Conservation (phyloP, 2,797 vertebrate species). For the Hydrophis major region DNA sequence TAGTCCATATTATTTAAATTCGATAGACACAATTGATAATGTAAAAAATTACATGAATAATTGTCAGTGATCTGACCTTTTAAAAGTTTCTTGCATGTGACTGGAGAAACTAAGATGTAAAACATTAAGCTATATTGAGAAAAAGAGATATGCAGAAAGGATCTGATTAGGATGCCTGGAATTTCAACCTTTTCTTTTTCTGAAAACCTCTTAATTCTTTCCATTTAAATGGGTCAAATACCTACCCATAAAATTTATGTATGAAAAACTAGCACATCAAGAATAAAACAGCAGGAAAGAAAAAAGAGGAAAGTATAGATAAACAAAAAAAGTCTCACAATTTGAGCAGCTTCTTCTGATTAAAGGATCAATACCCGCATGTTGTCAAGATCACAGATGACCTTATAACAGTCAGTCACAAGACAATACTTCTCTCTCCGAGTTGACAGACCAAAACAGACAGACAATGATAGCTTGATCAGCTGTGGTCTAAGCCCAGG, state of each 20-base stretch:
- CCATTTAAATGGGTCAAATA: not conserved
- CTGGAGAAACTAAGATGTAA: not conserved
- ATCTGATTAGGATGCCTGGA: not conserved
- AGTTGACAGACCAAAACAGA: slow-evolving; percentile 13
- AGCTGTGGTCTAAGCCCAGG: not conserved
- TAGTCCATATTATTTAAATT: not conserved
- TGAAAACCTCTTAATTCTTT: not conserved
- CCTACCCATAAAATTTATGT: not conserved
- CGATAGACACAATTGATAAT: not conserved
- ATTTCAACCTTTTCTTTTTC: not conserved
- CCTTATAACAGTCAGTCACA: slow-evolving; percentile 4
- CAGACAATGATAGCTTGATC: not conserved
- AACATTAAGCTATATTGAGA: not conserved
- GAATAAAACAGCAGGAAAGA: not conserved
- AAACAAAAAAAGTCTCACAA: not conserved
- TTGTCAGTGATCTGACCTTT: not conserved
- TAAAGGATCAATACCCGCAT: not conserved
- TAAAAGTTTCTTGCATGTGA: not conserved
- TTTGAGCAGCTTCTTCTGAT: not conserved
- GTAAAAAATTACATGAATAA: not conserved
- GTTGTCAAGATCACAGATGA: not conserved
- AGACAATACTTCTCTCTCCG: not conserved
- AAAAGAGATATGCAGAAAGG: not conserved
- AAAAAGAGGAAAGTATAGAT: not conserved
- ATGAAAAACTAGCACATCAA: not conserved